These are phyloP conservation scores for Pogonocichla stellata DNA, from an alignment of 2,113 vertebrate species.

Conservation along the genomic window DNA sequence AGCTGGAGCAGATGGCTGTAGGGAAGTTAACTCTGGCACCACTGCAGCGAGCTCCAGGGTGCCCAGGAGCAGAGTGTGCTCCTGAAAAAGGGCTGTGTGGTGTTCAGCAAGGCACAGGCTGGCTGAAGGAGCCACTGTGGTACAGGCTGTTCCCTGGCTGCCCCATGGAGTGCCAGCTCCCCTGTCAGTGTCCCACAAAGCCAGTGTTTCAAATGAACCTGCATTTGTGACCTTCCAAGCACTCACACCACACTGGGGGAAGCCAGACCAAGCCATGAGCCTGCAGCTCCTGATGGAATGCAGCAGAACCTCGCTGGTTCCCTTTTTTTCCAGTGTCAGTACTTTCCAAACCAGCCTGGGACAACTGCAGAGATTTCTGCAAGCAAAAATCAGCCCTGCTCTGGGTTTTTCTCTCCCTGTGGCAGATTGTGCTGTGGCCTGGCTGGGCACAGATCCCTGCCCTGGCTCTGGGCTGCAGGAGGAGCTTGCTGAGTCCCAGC, in stretches of 20 bases:
- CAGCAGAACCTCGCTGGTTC: background rate
- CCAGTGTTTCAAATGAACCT: rapidly evolving
- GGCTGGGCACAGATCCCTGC: background rate
- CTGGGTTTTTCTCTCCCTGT: background rate
- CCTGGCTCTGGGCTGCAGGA: background rate
- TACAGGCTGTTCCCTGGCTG: rapidly evolving
- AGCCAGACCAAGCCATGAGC: background rate
- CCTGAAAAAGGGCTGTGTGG: background rate
- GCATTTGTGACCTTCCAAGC: background rate
- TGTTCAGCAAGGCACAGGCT: rapidly evolving
- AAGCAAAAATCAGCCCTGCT: background rate
- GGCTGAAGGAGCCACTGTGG: rapidly evolving
- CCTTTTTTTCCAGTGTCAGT: background rate
- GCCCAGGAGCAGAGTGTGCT: background rate
- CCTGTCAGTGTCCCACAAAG: rapidly evolving
- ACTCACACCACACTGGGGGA: background rate
- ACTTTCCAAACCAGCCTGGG: background rate
- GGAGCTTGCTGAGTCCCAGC: background rate
- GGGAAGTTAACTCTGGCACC: background rate
- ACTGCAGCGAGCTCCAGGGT: background rate
- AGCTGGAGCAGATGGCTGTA: background rate
- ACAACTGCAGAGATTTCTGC: background rate
- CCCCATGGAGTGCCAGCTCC: background rate
- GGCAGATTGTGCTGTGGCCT: rapidly evolving
- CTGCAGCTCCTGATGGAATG: rapidly evolving